Conservation (phyloP, 2,888 invertebrate genomes). For the Cosmia pyralina region DNA sequence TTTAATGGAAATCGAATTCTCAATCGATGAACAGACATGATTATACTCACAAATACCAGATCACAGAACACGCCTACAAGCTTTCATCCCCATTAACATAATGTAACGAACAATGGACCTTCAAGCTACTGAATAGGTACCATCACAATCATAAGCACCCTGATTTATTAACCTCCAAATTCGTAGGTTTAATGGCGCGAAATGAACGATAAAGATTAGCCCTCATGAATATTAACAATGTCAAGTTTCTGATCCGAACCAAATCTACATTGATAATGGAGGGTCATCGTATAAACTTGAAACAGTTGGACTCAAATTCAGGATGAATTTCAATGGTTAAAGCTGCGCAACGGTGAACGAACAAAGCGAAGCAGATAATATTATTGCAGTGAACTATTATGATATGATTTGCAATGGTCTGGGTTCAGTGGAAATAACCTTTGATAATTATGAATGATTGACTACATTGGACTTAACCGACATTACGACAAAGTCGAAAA, state of each 20-base stretch:
- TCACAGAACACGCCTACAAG: conserved; percentile 17
- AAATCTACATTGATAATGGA: conserved; percentile 70
- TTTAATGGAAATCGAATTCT: background rate
- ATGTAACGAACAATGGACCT: conserved; percentile 56
- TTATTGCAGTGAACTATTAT: conserved; percentile 32
- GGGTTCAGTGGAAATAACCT: background rate
- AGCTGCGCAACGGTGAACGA: conserved; percentile 8
- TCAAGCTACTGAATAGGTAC: conserved; percentile 51
- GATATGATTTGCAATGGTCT: conserved; percentile 18
- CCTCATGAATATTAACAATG: conserved; percentile 77
- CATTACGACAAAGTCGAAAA: background rate
- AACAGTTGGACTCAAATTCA: conserved; percentile 46
- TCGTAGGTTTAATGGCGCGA: conserved; percentile 79
- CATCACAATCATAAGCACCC: conserved; percentile 68
- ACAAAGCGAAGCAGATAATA: conserved; percentile 24
- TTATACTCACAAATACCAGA: background rate
- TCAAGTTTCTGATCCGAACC: conserved; percentile 69
- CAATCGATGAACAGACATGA: background rate
- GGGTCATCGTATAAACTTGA: conserved; percentile 65
- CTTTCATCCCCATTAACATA: conserved; percentile 46
- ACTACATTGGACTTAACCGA: too few relatives aligned
- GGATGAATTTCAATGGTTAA: conserved; percentile 54
- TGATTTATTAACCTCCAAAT: conserved; percentile 78
- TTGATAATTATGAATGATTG: background rate
- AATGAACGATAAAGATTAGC: conserved; percentile 79